Evolutionary conservation across 2,888 invertebrate genomes (phyloP).

Genomic region (Plebejus argus): DNA sequence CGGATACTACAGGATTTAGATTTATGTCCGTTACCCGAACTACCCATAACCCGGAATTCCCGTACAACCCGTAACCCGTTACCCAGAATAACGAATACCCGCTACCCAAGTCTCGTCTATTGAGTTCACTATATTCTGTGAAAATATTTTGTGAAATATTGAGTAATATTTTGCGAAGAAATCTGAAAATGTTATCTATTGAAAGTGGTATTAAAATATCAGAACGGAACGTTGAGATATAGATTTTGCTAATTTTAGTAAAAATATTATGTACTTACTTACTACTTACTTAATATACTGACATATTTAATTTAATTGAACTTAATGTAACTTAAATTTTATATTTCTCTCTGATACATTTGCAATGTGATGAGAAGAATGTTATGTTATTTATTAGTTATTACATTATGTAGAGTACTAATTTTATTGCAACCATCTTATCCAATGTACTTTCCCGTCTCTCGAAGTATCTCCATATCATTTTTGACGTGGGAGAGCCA

Average conservation of each 20-base stretch:
- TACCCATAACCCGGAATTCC: not conserved
- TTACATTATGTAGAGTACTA: too few species aligned
- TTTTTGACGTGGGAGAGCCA: too few species aligned
- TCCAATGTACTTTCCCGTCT: too few species aligned
- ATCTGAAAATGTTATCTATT: constrained; percentile 16
- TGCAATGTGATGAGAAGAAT: too few species aligned
- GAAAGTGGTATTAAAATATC: not conserved
- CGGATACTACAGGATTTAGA: constrained; percentile 15
- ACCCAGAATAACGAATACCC: not conserved
- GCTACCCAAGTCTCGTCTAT: constrained; percentile 17
- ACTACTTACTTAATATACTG: too few species aligned
- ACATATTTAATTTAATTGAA: not conserved
- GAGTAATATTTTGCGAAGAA: constrained; percentile 12
- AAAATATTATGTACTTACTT: too few species aligned
- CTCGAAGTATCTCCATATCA: too few species aligned
- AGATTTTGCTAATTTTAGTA: not conserved
- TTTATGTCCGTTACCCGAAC: not conserved
- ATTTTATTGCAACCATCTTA: too few species aligned
- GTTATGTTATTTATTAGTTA: too few species aligned
- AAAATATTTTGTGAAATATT: constrained; percentile 14
- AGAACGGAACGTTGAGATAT: not conserved
- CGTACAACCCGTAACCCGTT: not conserved
- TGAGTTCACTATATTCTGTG: not conserved
- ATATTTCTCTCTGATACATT: too few species aligned
- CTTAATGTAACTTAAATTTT: not conserved